Conservation (phyloP, 2,888 invertebrate genomes). For the Didymodactylos carnosus region DNA sequence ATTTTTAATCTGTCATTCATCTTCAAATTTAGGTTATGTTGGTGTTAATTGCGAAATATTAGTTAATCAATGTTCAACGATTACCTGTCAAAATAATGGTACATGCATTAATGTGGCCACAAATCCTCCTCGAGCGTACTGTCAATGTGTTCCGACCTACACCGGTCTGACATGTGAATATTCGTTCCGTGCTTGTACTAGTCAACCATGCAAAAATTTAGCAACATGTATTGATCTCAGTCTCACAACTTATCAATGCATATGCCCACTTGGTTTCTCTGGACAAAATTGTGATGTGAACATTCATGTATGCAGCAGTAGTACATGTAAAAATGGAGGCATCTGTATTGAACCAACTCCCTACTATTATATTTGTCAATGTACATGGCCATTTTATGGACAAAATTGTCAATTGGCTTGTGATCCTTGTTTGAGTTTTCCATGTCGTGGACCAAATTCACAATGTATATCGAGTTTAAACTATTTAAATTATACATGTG, state of each 20-base stretch:
- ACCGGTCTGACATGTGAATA: conserved; percentile 6
- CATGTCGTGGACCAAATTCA: background rate
- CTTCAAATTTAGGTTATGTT: too few species aligned
- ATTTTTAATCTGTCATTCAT: too few species aligned
- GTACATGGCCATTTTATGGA: background rate
- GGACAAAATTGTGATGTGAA: conserved; percentile 1
- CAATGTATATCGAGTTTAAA: background rate
- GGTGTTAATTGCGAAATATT: conserved; percentile 4
- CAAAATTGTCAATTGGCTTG: background rate
- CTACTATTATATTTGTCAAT: conserved; percentile 5
- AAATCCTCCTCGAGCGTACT: background rate
- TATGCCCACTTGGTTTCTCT: background rate
- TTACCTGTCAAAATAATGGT: conserved; percentile 1
- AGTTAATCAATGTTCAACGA: background rate
- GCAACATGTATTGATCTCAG: conserved; percentile 1
- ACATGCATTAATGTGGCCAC: background rate
- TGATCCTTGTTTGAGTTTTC: background rate
- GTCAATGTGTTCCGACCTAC: conserved; percentile 1
- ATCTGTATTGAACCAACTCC: conserved; percentile 8
- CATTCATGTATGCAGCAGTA: conserved; percentile 2
- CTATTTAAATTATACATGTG: conserved; percentile 2
- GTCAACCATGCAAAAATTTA: conserved; percentile 5
- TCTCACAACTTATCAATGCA: background rate
- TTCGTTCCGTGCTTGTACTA: background rate
- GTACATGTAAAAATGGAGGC: conserved; percentile 10